phyloP scores from a whole-genome alignment of 2,888 invertebrate genomes.

The Amphiduros pacificus region DNA sequence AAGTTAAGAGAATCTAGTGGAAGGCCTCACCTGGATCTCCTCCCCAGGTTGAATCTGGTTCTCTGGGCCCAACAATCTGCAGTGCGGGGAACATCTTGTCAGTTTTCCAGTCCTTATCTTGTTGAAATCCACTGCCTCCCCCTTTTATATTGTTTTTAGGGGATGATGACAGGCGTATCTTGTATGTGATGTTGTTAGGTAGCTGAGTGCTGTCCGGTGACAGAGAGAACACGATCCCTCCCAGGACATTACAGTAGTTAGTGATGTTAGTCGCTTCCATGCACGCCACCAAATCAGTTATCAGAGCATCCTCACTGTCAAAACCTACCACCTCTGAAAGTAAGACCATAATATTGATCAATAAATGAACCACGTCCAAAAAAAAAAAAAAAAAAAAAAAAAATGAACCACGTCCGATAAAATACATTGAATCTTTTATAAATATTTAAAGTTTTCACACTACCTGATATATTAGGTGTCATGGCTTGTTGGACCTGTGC shows the following conservation, averaged over 20 bases:
- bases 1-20: too few species aligned
- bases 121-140: background rate
- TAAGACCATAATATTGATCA: background rate
- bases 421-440: background rate
- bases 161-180: slow-evolving; percentile 14
- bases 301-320: slow-evolving; percentile 13
- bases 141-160: slow-evolving; percentile 14
- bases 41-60: slow-evolving; percentile 62
- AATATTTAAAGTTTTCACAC: background rate
- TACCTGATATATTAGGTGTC: background rate
- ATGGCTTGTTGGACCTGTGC: background rate
- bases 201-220: background rate
- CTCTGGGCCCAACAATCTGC: slow-evolving; percentile 72
- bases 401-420: background rate
- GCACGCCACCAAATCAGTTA: slow-evolving; percentile 6
- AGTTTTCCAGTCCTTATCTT: slow-evolving; percentile 70
- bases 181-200: slow-evolving; percentile 4
- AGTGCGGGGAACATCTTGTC: slow-evolving; percentile 70
- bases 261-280: background rate
- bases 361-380: background rate
- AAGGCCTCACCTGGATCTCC: slow-evolving; percentile 70
- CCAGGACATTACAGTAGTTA: slow-evolving; percentile 9
- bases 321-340: background rate
- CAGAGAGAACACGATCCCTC: slow-evolving; percentile 17
- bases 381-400: background rate